Base-by-base conservation (phyloP, 2,888 invertebrate species). In the Acrobasis repandana region DNA sequence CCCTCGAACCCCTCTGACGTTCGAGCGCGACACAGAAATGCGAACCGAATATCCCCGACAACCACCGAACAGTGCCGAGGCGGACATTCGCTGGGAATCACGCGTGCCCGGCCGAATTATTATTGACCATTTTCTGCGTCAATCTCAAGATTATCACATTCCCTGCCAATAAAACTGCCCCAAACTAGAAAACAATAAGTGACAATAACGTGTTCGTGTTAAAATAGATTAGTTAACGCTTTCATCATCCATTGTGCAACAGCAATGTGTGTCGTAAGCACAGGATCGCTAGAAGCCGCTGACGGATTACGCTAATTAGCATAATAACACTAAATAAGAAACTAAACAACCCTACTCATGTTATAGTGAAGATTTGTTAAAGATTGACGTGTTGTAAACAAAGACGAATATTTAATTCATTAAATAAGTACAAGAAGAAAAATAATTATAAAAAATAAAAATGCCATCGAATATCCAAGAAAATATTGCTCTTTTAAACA, bases 401-500 rank as follows among this genome's bases (percentile, higher is more conserved):
- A 58, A 61, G 18, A 10, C 71, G 73, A 73, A 18, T n/a, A 43
- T n/a, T 20, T 50, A 52, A 52, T 16, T 16, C 9, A 36, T 36
- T 15, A 5, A 50, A 11, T 33, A 14, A 2, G 5, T 10, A 51
- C 74, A 33, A 57, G 62, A 52, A 60, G 56, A 62, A 58, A 66
- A 50, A 58, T 52, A 56, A 34, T 68, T 70, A 62, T 70, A 69
- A 43, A 70, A 67, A 56, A 73, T 65, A 72, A 84, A 77, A 72
- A 92, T 92, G 91, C 90, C 91, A 56, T 83, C 85, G 63, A 82
- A 88, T 58, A 85, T 88, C 65, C 89, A 88, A 60, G 91, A 92
- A 71, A 91, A 91, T 67, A 90, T 91, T 65, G 90, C 91, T 58
- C 80, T 92, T 15, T 96, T 97, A 74, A 96, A 97, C 66, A 92